Percentiles rank a stretch among this genome's conserved stretches.
Conservation (phyloP, 2,888 invertebrate genomes). For the Gonocerus acuteangulatus region DNA sequence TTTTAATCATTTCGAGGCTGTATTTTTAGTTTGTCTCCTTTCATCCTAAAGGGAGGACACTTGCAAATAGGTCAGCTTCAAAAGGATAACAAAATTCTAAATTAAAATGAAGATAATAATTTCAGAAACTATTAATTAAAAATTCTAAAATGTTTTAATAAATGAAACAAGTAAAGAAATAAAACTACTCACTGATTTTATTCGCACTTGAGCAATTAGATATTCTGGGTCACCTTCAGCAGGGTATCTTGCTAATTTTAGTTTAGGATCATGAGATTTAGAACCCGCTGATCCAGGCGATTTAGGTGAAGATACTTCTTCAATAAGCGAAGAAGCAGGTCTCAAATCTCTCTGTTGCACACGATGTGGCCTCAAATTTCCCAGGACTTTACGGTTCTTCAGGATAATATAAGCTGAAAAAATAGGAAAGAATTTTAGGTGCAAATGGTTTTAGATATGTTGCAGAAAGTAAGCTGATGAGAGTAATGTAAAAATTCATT, state of each 20-base stretch:
- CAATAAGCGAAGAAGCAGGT: conserved; percentile 33
- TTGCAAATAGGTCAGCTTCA: no score
- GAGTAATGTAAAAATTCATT: no score
- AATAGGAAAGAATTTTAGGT: conserved; percentile 1
- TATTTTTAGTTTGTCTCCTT: no score
- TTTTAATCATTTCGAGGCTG: no score
- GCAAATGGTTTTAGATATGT: not conserved
- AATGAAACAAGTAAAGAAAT: not conserved
- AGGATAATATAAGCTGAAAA: conserved; percentile 53
- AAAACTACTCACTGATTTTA: conserved; percentile 30
- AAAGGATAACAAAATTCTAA: no score
- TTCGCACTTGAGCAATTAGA: conserved; percentile 29
- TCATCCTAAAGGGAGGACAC: no score
- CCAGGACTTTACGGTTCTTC: conserved; percentile 65
- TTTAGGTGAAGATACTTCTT: conserved; percentile 36
- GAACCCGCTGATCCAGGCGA: not conserved
- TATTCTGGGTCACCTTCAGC: conserved; percentile 25
- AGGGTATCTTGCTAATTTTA: conserved; percentile 27
- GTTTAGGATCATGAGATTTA: conserved; percentile 4
- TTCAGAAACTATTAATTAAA: no score
- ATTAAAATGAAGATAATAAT: no score
- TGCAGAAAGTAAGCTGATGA: no score
- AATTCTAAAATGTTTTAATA: no score
- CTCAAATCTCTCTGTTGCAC: conserved; percentile 45
- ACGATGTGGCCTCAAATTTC: conserved; percentile 63